Base-by-base conservation (phyloP, 2,888 invertebrate genomes). In the Zele albiditarsus region DNA sequence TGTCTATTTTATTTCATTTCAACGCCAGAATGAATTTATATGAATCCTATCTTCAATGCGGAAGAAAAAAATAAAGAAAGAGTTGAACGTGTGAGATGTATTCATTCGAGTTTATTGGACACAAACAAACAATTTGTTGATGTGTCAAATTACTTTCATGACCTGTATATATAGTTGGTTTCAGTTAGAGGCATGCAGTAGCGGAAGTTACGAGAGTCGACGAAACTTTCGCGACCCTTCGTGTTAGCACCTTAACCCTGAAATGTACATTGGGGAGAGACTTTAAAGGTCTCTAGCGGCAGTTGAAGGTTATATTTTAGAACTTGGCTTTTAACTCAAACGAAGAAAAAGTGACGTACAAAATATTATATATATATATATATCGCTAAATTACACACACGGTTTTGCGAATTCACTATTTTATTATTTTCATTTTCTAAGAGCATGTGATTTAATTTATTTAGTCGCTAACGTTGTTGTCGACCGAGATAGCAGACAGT, bases 161-260 rank as follows among this genome's bases (percentile, higher is more conserved):
- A 49, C 27, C n/a, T 57, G 31, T 27, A 38, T 53, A 42, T 62
- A 46, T 42, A 42, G 23, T 23, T 46, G 23, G 38, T 27, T 72
- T 65, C 69, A 70, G 65, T 67, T 71, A 42, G 62, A 42, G 28
- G 42, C 42, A 46, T 71, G 60, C 46, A 62, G 62, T 60, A 60
- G 14, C 77, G 79, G 76, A 79, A 79, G 80, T 80, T 80, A 80
- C 78, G 79, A 78, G 78, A 77, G 77, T 78, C 78, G 78, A 78
- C 77, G 74, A 80, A 80, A 80, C 77, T 80, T 78, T 80, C 76
- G 73, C 77, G 77, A 75, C 77, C 76, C 79, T 79, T 78, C 73
- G 71, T 73, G 79, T 79, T 80, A 77, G 75, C 80, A 80, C 80
- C 80, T 80, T 80, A 80, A 80, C 80, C 80, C 80, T 79, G 80